Base-by-base conservation (phyloP, 1,140 invertebrate genomes). In the Diuraphis noxia region DNA sequence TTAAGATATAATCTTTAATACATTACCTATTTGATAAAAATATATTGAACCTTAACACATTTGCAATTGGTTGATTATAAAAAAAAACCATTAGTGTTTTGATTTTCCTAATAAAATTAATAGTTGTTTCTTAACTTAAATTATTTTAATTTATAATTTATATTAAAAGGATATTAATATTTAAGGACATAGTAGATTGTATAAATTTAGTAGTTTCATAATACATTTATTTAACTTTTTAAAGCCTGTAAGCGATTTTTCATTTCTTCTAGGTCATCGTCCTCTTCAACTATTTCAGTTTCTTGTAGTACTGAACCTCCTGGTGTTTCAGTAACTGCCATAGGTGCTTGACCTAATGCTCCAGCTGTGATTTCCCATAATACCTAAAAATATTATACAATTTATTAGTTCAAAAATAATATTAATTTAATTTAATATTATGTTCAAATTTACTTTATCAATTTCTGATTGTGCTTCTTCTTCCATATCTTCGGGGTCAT, bases 341-440 rank as follows among this genome's bases (percentile, higher is more conserved):
- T 95, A 1, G 98, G 97, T 36, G 98, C 98, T 94, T 97, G 97
- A 46, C 98, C 98, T 86, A 99, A 94, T 94, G 98, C 97, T 87
- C 98, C 99, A 93, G 97, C 96, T 5, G 98, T 99, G 5, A 99
- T 94, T 94, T 99, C 98, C 97, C 96, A 99, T 25, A 99, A 94
- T n/a, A 99, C 96, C 96, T 97, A 92, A 21, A 93, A 72, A 92
- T 46, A n/a, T n/a, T n/a, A n/a, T 38, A 40, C 2, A 0, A 30
- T 92, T 92, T 82, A 91, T 72, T 89, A 86, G 81, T 88, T n/a
- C 43, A 84, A 40, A n/a, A n/a, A 25, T 43, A 21, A 19, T 84
- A 79, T 5, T 79, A 21, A 25, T 40, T 38, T n/a, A 63, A 72
- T 72, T 92, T 88, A 30, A 7, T n/a, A n/a, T 72, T 92, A 92